These are phyloP conservation scores for Melanotaenia parkinsoni DNA, from an alignment of 2,797 vertebrate species.

Conservation along the genomic window DNA sequence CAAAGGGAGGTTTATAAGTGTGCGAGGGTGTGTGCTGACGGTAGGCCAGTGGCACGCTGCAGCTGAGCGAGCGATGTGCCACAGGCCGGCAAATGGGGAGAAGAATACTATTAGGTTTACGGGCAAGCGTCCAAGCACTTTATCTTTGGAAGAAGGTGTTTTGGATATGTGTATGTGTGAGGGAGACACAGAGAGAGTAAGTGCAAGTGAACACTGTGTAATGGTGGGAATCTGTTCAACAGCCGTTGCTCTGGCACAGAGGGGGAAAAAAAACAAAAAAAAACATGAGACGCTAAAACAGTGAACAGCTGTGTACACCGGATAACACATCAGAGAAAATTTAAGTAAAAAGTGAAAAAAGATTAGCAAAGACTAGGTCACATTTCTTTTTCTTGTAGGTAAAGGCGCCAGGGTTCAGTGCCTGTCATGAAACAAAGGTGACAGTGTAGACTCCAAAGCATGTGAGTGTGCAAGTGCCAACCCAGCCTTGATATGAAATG, in stretches of 20 bases:
- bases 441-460: slow-evolving; percentile 43
- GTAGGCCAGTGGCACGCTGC: slow-evolving; percentile 74
- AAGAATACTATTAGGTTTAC: slow-evolving; percentile 70
- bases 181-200: slow-evolving; percentile 70
- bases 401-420: slow-evolving; percentile 34
- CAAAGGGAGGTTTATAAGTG: slow-evolving; percentile 79
- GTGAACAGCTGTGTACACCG: slow-evolving; percentile 68
- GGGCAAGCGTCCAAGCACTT: slow-evolving; percentile 73
- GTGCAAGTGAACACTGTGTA: slow-evolving; percentile 76
- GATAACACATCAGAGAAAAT: slow-evolving; percentile 44
- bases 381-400: slow-evolving; percentile 51
- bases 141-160: slow-evolving; percentile 79
- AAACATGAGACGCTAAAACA: slow-evolving; percentile 63
- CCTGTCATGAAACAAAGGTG: slow-evolving; percentile 55
- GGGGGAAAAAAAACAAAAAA: slow-evolving; percentile 71
- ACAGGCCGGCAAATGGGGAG: slow-evolving; percentile 69
- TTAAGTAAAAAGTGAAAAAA: slow-evolving; percentile 37
- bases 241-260: slow-evolving; percentile 68
- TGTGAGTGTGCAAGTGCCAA: slow-evolving; percentile 17
- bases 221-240: slow-evolving; percentile 81
- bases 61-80: slow-evolving; percentile 74
- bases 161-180: slow-evolving; percentile 68
- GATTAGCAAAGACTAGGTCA: slow-evolving; percentile 39
- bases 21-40: slow-evolving; percentile 75
- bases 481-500: slow-evolving; percentile 49